Conservation (phyloP, 2,113 vertebrate species). For the Coturnix japonica region DNA sequence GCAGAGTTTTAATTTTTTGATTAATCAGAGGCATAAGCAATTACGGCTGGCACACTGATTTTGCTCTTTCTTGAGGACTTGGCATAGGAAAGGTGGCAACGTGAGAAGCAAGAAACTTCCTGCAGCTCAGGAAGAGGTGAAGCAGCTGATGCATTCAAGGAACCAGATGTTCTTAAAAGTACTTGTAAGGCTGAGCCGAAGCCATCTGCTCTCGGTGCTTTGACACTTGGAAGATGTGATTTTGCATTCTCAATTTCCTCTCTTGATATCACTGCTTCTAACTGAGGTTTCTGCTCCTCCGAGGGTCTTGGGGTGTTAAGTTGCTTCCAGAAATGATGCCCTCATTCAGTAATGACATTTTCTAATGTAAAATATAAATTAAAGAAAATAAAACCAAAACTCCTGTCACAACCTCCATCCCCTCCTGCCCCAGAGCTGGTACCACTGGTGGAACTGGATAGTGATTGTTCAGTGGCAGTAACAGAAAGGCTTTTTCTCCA, state of each 20-base stretch:
- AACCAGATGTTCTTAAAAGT: constrained; percentile 61
- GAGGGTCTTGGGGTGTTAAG: not conserved
- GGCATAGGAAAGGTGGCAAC: not conserved
- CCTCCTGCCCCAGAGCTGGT: not conserved
- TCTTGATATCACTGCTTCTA: not conserved
- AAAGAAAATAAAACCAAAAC: not conserved
- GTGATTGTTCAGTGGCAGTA: not conserved
- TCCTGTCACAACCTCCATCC: not conserved
- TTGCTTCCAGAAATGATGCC: constrained; percentile 8
- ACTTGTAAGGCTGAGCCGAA: constrained; percentile 45
- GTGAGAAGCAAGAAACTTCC: not conserved
- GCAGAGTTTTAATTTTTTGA: not conserved
- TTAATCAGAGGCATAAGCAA: not conserved
- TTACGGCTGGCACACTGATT: not conserved
- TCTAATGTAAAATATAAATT: not conserved
- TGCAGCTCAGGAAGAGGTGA: constrained; percentile 32
- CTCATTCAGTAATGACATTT: not conserved
- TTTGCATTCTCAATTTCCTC: constrained; percentile 28
- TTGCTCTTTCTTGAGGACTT: not conserved
- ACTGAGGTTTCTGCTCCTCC: not conserved
- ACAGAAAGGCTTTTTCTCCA: not conserved
- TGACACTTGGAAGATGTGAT: constrained; percentile 46
- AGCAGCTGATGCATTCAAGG: constrained; percentile 40
- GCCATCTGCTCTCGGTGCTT: constrained; percentile 49
- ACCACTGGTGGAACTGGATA: not conserved